phyloP scores from a whole-genome alignment of 2,797 vertebrate species.

The Phylloscopus collybita region DNA sequence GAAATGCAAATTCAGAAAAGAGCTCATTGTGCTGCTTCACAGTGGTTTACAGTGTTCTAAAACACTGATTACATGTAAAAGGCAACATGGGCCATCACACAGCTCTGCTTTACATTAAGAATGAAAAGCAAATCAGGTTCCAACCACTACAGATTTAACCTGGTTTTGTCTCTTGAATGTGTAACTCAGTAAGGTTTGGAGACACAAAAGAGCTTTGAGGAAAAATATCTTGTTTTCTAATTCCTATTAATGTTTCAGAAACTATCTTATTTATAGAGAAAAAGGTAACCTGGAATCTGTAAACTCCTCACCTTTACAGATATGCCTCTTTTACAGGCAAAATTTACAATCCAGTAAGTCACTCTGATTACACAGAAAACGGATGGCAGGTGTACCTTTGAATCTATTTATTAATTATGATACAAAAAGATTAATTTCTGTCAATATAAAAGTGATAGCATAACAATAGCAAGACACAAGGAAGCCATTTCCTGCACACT shows the following conservation, averaged over 20 bases:
- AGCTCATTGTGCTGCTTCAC: not conserved
- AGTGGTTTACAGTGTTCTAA: not conserved
- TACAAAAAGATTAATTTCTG: not conserved
- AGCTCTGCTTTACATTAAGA: not conserved
- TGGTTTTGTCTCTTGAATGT: not conserved
- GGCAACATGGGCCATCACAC: too few species aligned
- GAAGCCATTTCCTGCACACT: not conserved
- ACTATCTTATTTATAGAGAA: not conserved
- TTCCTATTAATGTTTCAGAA: not conserved
- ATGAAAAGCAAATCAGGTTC: not conserved
- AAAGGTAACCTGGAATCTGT: not conserved
- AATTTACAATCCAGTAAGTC: not conserved
- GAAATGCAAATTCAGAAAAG: not conserved
- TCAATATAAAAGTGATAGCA: not conserved
- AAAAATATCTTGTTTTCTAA: not conserved
- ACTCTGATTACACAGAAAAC: not conserved
- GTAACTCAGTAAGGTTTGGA: not conserved
- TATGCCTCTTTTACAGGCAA: not conserved
- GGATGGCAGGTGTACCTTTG: not conserved
- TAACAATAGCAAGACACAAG: not conserved
- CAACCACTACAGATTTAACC: not conserved
- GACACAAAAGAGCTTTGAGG: not conserved
- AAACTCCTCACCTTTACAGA: not conserved
- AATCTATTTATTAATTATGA: not conserved
- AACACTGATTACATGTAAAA: not conserved